Percentiles rank a stretch among this genome's conserved stretches.
Evolutionary conservation across 2,888 invertebrate genomes (phyloP).

Genomic region (Hymenopus coronatus): DNA sequence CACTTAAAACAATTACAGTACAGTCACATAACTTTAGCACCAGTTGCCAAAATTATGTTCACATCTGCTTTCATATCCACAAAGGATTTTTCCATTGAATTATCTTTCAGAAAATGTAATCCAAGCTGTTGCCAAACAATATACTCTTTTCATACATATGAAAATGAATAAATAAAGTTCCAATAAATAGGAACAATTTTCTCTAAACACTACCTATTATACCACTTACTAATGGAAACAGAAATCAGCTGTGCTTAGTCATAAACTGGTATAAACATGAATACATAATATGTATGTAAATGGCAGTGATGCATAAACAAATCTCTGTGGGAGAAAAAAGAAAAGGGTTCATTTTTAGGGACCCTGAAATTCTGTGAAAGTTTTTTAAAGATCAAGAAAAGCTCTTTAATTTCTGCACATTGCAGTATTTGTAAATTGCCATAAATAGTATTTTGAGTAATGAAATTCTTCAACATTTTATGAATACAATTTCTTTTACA

Average conservation of each 20-base stretch:
- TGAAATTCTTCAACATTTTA: too few species aligned
- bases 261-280: neutral
- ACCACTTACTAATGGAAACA: neutral
- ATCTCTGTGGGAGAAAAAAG: neutral
- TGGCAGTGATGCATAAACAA: neutral
- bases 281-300: neutral
- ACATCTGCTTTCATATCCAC: neutral
- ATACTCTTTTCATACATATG: neutral
- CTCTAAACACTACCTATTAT: neutral
- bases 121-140: neutral
- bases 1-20: neutral
- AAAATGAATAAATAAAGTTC: neutral
- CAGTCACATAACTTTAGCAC: neutral
- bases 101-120: neutral
- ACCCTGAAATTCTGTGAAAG: too few species aligned
- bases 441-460: too few species aligned
- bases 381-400: too few species aligned
- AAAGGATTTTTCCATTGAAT: neutral
- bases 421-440: too few species aligned
- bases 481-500: too few species aligned
- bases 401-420: too few species aligned
- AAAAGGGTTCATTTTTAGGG: too few species aligned
- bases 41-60: neutral
- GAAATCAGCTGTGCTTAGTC: neutral
- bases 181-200: neutral